Base-by-base conservation (phyloP, 2,888 invertebrate species). In the Xestia ashworthii region DNA sequence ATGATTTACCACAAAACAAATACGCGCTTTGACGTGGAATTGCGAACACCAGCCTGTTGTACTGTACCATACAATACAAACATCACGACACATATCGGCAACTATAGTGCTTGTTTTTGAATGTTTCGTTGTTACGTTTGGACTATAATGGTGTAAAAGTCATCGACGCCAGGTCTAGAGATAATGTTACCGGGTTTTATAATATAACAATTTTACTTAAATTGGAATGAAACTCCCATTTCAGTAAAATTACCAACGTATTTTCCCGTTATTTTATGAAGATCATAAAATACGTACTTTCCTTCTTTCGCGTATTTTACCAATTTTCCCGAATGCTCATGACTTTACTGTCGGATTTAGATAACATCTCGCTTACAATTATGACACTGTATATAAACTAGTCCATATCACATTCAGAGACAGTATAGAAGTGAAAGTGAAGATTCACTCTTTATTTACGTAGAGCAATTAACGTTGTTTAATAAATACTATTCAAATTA, bases 271-370 rank as follows among this genome's bases (percentile, higher is more conserved):
- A 4, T 38, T 60, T 53, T 16, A 76, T 62, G 19, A 16, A 66
- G 5, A 58, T 50, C 5, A 74, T 66, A 50, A 58, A 46, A 11
- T 9, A 25, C 50, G 74, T 68, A 48, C 53, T 78, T 83, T 53
- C 55, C 58, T 19, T 50, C 11, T 38, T 76, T 75, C 55, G 77
- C 48, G 48, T 77, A 55, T 82, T 82, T 70, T 32, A 60, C 12
- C 11, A 41, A 66, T 60, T 83, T 83, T 53, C 41, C 50, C 58
- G 8, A 70, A 60, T 53, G 22, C 14, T 55, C 14, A 78, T 58
- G 0, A 69, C 32, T 46, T 78, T 69, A 70, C 25, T 38, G 44
- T 38, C 25, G 48, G 64, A 44, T 68, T 50, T 22, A 78, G 79
- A 69, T 83, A 83, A 69, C 12, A 70, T 41, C 38, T 83, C 16